These are phyloP conservation scores for Holcopasites calliopsidis DNA, from an alignment of 1,140 invertebrate species.

Conservation along the genomic window DNA sequence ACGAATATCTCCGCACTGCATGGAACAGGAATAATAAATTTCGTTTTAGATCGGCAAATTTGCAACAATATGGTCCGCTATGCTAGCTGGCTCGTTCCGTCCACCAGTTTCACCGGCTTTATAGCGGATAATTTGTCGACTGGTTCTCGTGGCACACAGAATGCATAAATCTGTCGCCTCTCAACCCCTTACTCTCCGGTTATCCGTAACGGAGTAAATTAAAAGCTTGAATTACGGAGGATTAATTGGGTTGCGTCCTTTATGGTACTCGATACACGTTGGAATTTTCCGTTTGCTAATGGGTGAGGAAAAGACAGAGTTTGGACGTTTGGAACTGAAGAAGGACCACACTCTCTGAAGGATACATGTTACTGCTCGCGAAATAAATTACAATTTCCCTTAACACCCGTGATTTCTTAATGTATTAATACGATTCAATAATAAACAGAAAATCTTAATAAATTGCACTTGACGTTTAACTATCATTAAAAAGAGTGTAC, in stretches of 20 bases:
- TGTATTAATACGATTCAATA: no score
- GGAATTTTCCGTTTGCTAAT: neutral
- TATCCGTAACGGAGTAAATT: neutral
- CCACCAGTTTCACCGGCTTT: constrained; percentile 7
- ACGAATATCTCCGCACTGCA: neutral
- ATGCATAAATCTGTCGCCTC: constrained; percentile 6
- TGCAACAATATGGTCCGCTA: constrained; percentile 12
- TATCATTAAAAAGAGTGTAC: no score
- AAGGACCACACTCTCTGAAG: no score
- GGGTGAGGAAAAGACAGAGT: no score
- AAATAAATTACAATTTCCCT: no score
- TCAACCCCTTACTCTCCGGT: neutral
- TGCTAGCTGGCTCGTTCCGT: neutral
- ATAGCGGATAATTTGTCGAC: constrained; percentile 12
- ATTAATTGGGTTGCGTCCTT: constrained; percentile 5
- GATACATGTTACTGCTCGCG: no score
- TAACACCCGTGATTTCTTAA: no score
- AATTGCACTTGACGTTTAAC: no score
- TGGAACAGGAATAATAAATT: constrained; percentile 26
- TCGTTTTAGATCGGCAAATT: constrained; percentile 11
- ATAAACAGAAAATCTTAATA: no score
- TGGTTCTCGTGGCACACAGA: neutral
- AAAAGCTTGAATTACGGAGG: neutral
- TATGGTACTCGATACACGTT: neutral
- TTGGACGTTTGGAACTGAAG: no score